phyloP scores from a whole-genome alignment of 2,888 invertebrate genomes.

The Rapana venosa region DNA sequence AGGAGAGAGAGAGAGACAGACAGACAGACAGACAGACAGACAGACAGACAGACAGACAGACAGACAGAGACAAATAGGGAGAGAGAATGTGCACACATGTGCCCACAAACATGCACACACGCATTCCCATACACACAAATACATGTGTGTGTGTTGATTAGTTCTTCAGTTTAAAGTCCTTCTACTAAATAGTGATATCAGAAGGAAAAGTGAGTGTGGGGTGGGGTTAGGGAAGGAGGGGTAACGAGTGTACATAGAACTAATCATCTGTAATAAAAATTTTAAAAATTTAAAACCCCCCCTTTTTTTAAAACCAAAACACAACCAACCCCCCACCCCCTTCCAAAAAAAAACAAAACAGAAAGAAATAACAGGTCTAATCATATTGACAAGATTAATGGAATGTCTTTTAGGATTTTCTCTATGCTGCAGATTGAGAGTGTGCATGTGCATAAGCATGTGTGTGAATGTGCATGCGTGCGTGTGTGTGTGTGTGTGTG shows the following conservation, averaged over 20 bases:
- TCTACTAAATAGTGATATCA: background rate
- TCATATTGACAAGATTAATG: background rate
- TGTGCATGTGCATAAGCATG: background rate
- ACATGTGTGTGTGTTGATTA: background rate
- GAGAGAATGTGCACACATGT: background rate
- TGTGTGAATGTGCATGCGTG: constrained; percentile 17
- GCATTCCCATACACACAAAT: too few species aligned
- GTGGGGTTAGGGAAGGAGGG: background rate
- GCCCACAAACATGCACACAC: background rate
- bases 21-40: constrained; percentile 3
- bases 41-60: background rate
- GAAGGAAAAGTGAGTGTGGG: background rate
- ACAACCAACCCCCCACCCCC: background rate
- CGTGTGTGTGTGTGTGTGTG: background rate
- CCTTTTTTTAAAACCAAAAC: background rate
- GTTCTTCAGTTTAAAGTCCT: too few species aligned
- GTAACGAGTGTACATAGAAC: background rate
- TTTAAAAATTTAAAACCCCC: background rate
- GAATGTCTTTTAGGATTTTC: background rate
- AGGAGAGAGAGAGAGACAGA: background rate
- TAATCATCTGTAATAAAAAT: background rate
- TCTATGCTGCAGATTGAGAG: background rate
- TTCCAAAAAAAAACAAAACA: background rate
- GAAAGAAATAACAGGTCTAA: background rate
- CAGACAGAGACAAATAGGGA: background rate